phyloP scores from a whole-genome alignment of 2,113 vertebrate species.

The Turdus rufiventris region DNA sequence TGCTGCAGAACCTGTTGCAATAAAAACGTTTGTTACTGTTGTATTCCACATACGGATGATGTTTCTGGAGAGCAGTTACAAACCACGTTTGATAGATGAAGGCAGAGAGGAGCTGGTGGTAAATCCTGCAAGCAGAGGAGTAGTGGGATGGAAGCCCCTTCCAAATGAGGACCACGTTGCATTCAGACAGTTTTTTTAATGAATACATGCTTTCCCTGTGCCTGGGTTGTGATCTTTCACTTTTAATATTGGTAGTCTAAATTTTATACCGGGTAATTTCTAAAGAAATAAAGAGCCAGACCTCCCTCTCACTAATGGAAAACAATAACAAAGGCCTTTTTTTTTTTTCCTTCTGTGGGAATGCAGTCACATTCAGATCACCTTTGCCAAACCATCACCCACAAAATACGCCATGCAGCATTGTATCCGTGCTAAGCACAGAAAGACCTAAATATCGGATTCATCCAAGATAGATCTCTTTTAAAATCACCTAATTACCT shows the following conservation, averaged over 20 bases:
- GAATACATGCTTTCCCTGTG: background rate
- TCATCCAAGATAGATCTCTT: background rate
- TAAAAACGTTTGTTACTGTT: slow-evolving; percentile 65
- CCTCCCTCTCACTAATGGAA: background rate
- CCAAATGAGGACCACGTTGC: slow-evolving; percentile 7
- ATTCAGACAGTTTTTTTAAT: background rate
- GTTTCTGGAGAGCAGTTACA: slow-evolving; percentile 15
- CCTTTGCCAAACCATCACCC: background rate
- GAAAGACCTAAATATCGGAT: background rate
- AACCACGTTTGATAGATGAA: slow-evolving; percentile 27
- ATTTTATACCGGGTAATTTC: background rate
- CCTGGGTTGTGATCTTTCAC: background rate
- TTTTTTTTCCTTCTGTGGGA: background rate
- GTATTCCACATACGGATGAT: slow-evolving; percentile 44
- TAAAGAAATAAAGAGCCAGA: background rate
- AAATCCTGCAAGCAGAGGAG: slow-evolving; percentile 6
- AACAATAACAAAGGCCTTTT: slow-evolving; percentile 59
- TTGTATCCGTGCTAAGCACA: background rate
- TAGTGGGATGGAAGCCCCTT: slow-evolving; percentile 25
- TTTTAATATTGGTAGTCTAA: background rate
- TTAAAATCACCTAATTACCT: background rate
- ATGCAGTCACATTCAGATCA: slow-evolving; percentile 1
- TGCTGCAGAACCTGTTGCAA: slow-evolving; percentile 76
- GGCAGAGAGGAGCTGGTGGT: slow-evolving; percentile 11
- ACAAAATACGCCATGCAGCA: background rate